Evolutionary conservation across 2,888 invertebrate species (phyloP), one percentile per base, ranked within the genome.

Genomic region (Caenorhabditis macrosperma): DNA sequence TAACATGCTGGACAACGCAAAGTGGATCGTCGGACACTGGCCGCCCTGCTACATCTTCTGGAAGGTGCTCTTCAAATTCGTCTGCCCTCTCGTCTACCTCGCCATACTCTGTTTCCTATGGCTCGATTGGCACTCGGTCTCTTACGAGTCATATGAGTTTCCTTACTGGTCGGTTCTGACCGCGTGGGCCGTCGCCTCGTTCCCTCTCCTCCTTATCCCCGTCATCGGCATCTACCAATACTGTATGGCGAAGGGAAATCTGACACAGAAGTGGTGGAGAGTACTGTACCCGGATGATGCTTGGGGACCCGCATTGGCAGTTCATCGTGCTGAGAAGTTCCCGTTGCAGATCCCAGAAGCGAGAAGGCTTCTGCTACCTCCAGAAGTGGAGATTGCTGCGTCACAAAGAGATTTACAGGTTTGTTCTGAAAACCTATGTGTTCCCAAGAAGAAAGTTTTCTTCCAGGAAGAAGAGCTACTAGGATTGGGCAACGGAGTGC

Each of bases 21-120:
- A 92, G 89, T 91, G 83, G 93, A 86, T 95, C 92, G 93, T 93
- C 46, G 92, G 94, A 38, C 93, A 93, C 78, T 93, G 92, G 71
- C 90, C 90, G n/a, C 91, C 93, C 0, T 91, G 93, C 5, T 91
- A 92, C 59, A 81, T 89, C 79, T 94, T 94, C 88, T 95, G 95
- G 95, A 94, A 93, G 91, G 87, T 93, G 22, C 93, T 93, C 50
- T 95, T 95, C 95, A 93, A 93, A 26, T 92, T 94, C 68, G 91
- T 94, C 0, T 93, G 94, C 15, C 95, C 95, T 1, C 46, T 93
- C 17, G 93, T 93, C 30, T 93, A 94, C 78, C 44, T 94, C 89
- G 93, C 92, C 33, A 94, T 95, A 60, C 93, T 95, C 79, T 91
- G 93, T 7, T 95, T 95, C 91, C 94, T 94, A 66, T 94, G 94